These are phyloP conservation scores for Criorhina ranunculi DNA, from an alignment of 2,888 invertebrate species.

Conservation along the genomic window DNA sequence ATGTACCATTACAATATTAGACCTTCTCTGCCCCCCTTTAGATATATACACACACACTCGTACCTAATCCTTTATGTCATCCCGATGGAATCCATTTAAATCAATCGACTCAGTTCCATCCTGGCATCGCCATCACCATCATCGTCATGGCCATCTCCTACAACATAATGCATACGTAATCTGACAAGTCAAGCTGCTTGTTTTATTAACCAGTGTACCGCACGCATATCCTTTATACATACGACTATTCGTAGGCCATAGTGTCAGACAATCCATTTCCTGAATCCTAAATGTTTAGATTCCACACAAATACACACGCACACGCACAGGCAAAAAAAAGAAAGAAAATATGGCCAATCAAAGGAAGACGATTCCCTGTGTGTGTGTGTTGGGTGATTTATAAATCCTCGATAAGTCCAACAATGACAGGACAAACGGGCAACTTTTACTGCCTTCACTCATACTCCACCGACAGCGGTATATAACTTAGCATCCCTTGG, in stretches of 20 bases:
- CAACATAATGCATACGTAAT: constrained; percentile 61
- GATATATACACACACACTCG: too few relatives aligned
- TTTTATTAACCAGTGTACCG: constrained; percentile 41
- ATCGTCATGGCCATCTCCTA: constrained; percentile 22
- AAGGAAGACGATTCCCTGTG: constrained; percentile 18
- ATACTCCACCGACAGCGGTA: constrained; percentile 1
- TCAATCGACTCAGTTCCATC: constrained; percentile 42
- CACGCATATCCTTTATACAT: constrained; percentile 33
- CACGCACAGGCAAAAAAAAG: background rate
- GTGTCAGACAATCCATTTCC: constrained; percentile 57
- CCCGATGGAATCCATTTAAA: constrained; percentile 59
- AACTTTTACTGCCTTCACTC: constrained; percentile 22
- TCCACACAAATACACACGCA: constrained; percentile 9
- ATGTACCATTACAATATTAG: background rate
- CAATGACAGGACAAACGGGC: constrained; percentile 53
- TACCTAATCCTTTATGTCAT: constrained; percentile 49
- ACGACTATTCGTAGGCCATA: constrained; percentile 21
- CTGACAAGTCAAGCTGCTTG: constrained; percentile 61
- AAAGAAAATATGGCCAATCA: constrained; percentile 25
- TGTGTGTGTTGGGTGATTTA: constrained; percentile 43
- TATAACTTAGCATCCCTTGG: constrained; percentile 11
- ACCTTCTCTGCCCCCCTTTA: background rate
- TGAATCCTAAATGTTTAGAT: constrained; percentile 29
- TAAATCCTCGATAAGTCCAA: constrained; percentile 64
- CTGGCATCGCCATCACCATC: constrained; percentile 5